phyloP scores from a whole-genome alignment of 2,113 vertebrate species.

The Pollachius pollachius region DNA sequence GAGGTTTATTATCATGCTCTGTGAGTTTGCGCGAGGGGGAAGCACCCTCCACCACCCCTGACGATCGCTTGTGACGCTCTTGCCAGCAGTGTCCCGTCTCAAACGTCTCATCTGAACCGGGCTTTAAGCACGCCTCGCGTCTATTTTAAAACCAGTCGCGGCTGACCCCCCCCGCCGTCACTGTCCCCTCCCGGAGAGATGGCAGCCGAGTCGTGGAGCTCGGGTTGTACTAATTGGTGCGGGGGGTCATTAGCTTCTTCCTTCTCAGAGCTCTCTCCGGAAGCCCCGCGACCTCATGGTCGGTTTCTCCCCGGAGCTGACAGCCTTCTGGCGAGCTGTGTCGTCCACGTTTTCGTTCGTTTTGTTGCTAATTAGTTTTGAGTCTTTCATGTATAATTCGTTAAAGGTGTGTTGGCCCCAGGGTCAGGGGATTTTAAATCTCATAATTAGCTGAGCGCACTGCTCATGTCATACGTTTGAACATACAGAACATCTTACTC shows the following conservation, averaged over 20 bases:
- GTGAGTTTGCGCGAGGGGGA: no score
- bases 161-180: not conserved
- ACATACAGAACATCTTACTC: no score
- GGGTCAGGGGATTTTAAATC: not conserved
- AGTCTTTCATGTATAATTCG: conserved; percentile 11
- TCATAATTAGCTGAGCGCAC: not conserved
- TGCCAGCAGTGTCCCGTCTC: no score
- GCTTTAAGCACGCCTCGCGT: no score
- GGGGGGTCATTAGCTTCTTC: conserved; percentile 52
- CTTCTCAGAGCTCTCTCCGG: conserved; percentile 43
- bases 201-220: not conserved
- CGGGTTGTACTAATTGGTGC: conserved; percentile 40
- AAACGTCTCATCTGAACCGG: no score
- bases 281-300: conserved; percentile 55
- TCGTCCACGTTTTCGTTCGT: conserved; percentile 38
- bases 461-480: no score
- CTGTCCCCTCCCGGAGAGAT: not conserved
- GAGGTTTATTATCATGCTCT: no score
- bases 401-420: conserved; percentile 24
- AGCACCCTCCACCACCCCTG: no score
- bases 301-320: conserved; percentile 36
- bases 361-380: conserved; percentile 54
- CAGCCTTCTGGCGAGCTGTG: conserved; percentile 47
- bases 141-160: no score
- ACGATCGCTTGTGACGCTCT: no score